These are phyloP conservation scores for Belonocnema kinseyi DNA, from an alignment of 1,140 invertebrate genomes.

Conservation along the genomic window DNA sequence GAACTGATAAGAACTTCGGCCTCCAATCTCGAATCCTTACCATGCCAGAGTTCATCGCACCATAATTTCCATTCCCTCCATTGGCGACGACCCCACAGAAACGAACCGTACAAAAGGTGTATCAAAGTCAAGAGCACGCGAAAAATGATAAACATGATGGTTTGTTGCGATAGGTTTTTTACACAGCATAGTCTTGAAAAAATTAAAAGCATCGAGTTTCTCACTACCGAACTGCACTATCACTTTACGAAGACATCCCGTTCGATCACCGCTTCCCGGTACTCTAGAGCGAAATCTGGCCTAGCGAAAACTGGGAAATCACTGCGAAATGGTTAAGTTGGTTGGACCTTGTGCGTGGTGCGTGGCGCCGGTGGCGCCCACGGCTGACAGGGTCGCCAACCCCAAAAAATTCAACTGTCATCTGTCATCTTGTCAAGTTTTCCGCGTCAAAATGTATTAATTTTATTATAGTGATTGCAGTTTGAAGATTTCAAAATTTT, in stretches of 20 bases:
- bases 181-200: conserved; percentile 40
- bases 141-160: conserved; percentile 48
- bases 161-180: background rate
- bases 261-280: background rate
- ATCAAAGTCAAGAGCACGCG: conserved; percentile 46
- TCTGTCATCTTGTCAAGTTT: too few relatives aligned
- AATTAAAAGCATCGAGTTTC: background rate
- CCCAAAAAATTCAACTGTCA: too few relatives aligned
- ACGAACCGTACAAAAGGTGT: conserved; percentile 48
- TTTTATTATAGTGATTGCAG: too few relatives aligned
- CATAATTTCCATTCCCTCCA: conserved; percentile 36
- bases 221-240: background rate
- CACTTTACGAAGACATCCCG: background rate
- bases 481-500: too few relatives aligned
- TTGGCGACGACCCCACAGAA: conserved; percentile 31
- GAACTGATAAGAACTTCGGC: conserved; percentile 30
- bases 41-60: conserved; percentile 21
- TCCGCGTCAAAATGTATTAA: too few relatives aligned
- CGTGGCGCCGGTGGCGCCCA: background rate
- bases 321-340: too few relatives aligned
- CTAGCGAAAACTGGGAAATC: too few relatives aligned
- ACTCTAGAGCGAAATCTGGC: background rate
- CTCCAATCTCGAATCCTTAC: conserved; percentile 25
- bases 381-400: too few relatives aligned
- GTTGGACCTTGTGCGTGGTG: background rate